Evolutionary conservation across 2,888 invertebrate genomes (phyloP).

Genomic region (Oithona nana): DNA sequence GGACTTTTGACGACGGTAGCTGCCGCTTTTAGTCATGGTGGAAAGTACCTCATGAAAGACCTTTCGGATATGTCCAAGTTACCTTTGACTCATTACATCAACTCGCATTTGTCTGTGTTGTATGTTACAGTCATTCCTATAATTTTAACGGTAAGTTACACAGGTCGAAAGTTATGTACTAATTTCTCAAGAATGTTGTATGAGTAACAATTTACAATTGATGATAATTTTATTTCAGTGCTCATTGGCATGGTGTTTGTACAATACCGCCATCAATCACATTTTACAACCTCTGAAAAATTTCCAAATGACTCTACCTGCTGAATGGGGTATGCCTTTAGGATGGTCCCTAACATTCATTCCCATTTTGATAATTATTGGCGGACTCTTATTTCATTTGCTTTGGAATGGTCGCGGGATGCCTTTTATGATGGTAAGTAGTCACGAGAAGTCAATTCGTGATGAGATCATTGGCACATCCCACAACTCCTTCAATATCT

Average conservation of each 20-base stretch:
- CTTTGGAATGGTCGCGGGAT: not conserved
- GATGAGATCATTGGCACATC: too few species aligned
- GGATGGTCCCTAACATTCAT: slow-evolving; percentile 9
- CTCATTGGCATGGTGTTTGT: not conserved
- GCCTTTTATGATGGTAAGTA: slow-evolving; percentile 6
- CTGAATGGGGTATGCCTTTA: slow-evolving; percentile 7
- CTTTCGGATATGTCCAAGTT: slow-evolving; percentile 7
- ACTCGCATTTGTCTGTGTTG: slow-evolving; percentile 2
- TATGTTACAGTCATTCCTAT: slow-evolving; percentile 5
- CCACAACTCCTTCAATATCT: not conserved
- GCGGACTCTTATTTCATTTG: not conserved
- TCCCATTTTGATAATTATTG: slow-evolving; percentile 2
- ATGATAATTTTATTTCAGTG: not conserved
- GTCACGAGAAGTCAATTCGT: too few species aligned
- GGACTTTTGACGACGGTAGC: not conserved
- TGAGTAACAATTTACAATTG: too few species aligned
- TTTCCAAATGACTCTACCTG: not conserved
- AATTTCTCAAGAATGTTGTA: not conserved
- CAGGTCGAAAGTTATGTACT: not conserved
- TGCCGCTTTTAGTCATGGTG: not conserved
- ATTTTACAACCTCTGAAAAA: slow-evolving; percentile 1
- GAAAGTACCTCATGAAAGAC: slow-evolving; percentile 12
- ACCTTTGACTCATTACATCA: not conserved
- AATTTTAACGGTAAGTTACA: not conserved
- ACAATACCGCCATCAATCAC: not conserved